Evolutionary conservation across 2,888 invertebrate species (phyloP).

Genomic region (Tryphoninae sp.): DNA sequence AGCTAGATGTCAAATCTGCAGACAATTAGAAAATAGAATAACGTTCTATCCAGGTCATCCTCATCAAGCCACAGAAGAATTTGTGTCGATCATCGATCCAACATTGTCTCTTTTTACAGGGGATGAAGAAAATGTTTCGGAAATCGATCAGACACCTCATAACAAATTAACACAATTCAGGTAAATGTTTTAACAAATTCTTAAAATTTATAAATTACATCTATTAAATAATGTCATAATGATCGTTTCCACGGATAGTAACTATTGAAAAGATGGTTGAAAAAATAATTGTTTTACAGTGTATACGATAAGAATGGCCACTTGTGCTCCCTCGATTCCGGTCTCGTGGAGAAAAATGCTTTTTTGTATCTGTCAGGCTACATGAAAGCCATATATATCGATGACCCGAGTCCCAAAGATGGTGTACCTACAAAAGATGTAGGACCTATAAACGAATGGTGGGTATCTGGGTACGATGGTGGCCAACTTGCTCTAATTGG

Average conservation of each 20-base stretch:
- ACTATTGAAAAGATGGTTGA: too few species aligned
- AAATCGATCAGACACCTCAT: slow-evolving; percentile 84
- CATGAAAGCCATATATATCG: slow-evolving; percentile 90
- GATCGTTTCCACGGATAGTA: too few species aligned
- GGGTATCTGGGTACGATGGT: slow-evolving; percentile 91
- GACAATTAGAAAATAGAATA: slow-evolving; percentile 79
- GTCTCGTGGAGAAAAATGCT: slow-evolving; percentile 89
- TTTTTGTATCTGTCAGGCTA: slow-evolving; percentile 90
- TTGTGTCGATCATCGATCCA: slow-evolving; percentile 88
- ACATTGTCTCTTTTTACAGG: slow-evolving; percentile 88
- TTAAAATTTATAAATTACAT: too few species aligned
- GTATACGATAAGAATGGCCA: slow-evolving; percentile 91
- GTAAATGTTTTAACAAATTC: slow-evolving; percentile 52
- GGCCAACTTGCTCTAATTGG: slow-evolving; percentile 89
- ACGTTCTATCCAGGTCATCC: slow-evolving; percentile 89
- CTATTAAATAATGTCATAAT: too few species aligned
- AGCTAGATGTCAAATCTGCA: slow-evolving; percentile 82
- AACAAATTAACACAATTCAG: slow-evolving; percentile 83
- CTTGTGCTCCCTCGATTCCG: slow-evolving; percentile 89
- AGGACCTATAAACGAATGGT: slow-evolving; percentile 94
- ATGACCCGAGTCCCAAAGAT: slow-evolving; percentile 86
- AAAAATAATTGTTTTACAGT: slow-evolving; percentile 76
- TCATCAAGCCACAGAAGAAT: slow-evolving; percentile 89
- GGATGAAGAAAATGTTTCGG: slow-evolving; percentile 82
- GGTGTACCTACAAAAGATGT: slow-evolving; percentile 89